Evolutionary conservation across 2,797 vertebrate genomes (phyloP), one percentile per base, ranked within the genome.

Genomic region (Sebastes diaconus): DNA sequence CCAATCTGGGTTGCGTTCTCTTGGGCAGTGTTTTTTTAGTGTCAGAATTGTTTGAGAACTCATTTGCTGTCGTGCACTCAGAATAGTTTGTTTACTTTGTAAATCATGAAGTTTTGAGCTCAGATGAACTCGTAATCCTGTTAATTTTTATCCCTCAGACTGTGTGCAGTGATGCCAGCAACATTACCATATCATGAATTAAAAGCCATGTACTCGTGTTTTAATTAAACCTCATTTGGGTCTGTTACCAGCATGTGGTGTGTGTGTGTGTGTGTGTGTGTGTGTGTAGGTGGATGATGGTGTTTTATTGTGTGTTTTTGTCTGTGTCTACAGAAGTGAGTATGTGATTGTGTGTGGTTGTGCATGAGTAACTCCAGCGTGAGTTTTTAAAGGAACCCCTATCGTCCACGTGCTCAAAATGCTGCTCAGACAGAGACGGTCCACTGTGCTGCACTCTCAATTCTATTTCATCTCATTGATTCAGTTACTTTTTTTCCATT

Each of bases 221-320:
- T 91, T 90, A 87, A 93, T 91, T 90, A 85, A 90, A 81, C 67
- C 79, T 89, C 67, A 88, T 89, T 87, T 88, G 74, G 30, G 70
- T 90, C 70, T 71, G 50, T 73, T 81, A 74, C 60, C 77, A 81
- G 80, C 46, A 42, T 76, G 30, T 67, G 54, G 78, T 59, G 68
- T 58, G 58, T 22, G 54, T 20, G 22, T 57, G 72, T 68, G 52
- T 42, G 36, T 42, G 36, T 66, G 71, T 39, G 59, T 34, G 55
- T n/a, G 20, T 57, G 75, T 68, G 52, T 46, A 18, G 61, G 71
- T 42, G 73, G 22, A 50, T 84, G 72, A 39, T 66, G 10, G 32
- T 1, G 9, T 79, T 63, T 77, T 24, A 3, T 42, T 22, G 24
- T 39, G 14, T 27, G 24, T 75, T 34, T 63, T 25, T 68, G 55